These are phyloP conservation scores for Sebastes minor DNA, from an alignment of 2,797 vertebrate genomes.

Conservation along the genomic window DNA sequence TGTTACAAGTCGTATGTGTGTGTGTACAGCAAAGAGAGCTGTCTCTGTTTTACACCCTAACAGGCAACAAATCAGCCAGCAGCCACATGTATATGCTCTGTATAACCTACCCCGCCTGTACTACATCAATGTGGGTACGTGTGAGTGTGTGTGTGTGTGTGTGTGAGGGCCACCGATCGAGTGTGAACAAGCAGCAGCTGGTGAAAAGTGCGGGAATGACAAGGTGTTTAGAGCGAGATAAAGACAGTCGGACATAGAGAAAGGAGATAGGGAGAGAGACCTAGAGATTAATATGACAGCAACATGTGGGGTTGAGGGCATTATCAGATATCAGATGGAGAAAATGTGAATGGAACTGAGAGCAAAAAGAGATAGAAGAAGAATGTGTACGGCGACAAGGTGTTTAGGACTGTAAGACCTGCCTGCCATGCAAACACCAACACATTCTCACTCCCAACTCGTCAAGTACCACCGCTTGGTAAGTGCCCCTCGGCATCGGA, in stretches of 20 bases:
- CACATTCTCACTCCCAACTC: no score
- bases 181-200: conserved; percentile 77
- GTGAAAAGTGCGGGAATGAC: conserved; percentile 65
- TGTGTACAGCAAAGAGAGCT: conserved; percentile 8
- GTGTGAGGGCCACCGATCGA: background rate
- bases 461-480: no score
- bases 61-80: conserved; percentile 77
- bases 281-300: background rate
- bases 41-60: conserved; percentile 55
- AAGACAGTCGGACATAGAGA: conserved; percentile 1
- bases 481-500: no score
- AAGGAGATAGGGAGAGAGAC: background rate
- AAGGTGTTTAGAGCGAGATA: conserved; percentile 53
- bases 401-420: background rate
- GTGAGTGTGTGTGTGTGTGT: conserved; percentile 1
- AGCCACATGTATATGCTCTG: conserved; percentile 54
- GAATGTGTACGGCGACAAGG: background rate
- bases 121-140: conserved; percentile 14
- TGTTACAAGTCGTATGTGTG: conserved; percentile 7
- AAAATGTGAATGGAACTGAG: background rate
- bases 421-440: background rate
- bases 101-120: conserved; percentile 13
- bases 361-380: background rate
- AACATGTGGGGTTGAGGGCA: background rate
- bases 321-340: background rate